Percentiles rank a stretch among this genome's conserved stretches.
phyloP scores from a whole-genome alignment of 2,888 invertebrate species.

The Allolobophora icterica region DNA sequence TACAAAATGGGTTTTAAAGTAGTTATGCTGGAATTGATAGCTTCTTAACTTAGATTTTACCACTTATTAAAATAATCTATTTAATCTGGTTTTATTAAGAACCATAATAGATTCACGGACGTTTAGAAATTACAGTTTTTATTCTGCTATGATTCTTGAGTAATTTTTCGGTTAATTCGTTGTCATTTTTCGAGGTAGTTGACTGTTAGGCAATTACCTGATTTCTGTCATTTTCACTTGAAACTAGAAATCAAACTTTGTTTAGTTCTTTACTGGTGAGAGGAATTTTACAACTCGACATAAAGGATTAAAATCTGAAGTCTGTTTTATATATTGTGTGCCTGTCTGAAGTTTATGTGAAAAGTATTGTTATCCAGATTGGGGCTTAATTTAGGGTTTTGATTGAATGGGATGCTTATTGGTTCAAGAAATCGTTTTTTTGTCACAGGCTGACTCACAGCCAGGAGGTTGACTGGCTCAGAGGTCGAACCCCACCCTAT shows the following conservation, averaged over 20 bases:
- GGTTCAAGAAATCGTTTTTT: too few species aligned
- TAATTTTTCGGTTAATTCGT: neutral
- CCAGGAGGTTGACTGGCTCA: too few species aligned
- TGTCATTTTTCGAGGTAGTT: neutral
- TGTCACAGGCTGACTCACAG: too few species aligned
- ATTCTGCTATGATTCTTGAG: neutral
- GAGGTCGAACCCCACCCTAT: too few species aligned
- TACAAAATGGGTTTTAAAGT: neutral
- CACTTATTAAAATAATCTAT: neutral
- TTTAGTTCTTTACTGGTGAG: neutral
- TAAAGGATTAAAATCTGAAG: neutral
- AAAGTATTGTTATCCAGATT: too few species aligned
- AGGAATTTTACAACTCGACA: slow-evolving; percentile 17
- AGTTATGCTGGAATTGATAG: neutral
- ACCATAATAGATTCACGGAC: neutral
- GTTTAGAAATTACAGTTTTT: neutral
- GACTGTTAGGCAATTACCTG: neutral
- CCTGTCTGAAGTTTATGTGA: neutral
- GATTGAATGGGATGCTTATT: too few species aligned
- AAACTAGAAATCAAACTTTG: neutral
- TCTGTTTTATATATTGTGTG: neutral
- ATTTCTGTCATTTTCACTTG: neutral
- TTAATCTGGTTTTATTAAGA: neutral
- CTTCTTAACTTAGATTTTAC: neutral
- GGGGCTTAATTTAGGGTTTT: too few species aligned